Conservation (phyloP, 2,113 vertebrate genomes). For the Heteronetta atricapilla region DNA sequence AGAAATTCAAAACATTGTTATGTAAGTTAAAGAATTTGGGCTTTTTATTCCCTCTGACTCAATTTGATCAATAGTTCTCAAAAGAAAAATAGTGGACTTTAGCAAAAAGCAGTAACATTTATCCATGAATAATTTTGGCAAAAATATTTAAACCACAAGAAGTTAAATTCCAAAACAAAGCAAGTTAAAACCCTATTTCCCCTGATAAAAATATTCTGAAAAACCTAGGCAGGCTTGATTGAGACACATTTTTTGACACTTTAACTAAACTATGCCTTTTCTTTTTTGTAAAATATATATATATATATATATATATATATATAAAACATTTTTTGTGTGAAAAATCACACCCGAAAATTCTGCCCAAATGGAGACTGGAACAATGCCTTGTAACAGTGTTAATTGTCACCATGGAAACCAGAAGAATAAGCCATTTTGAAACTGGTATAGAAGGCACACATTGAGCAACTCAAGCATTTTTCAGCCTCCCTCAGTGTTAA, state of each 20-base stretch:
- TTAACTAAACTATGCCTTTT: conserved; percentile 67
- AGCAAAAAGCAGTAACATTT: neutral
- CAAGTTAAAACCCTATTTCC: conserved; percentile 51
- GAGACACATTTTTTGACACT: conserved; percentile 79
- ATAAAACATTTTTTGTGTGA: conserved; percentile 64
- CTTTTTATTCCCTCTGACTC: conserved; percentile 5
- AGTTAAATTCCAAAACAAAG: conserved; percentile 67
- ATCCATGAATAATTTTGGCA: conserved; percentile 25
- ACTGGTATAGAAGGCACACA: conserved; percentile 90
- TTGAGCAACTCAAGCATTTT: conserved; percentile 90
- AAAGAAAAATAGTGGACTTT: conserved; percentile 1
- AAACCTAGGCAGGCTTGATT: conserved; percentile 73
- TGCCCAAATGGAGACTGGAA: conserved; percentile 87
- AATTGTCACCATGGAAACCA: conserved; percentile 97
- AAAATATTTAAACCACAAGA: conserved; percentile 49
- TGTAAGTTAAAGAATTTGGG: conserved; percentile 56
- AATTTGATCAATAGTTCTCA: neutral
- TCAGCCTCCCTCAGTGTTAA: conserved; percentile 84
- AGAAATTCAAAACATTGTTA: conserved; percentile 56
- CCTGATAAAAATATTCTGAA: conserved; percentile 52
- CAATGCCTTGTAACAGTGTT: conserved; percentile 95
- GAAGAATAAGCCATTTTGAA: conserved; percentile 98
- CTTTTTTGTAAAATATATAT: conserved; percentile 40
- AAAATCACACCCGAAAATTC: conserved; percentile 87
- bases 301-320: conserved; percentile 59